These are phyloP conservation scores for Phyllopteryx taeniolatus DNA, from an alignment of 2,113 vertebrate species.

Conservation along the genomic window DNA sequence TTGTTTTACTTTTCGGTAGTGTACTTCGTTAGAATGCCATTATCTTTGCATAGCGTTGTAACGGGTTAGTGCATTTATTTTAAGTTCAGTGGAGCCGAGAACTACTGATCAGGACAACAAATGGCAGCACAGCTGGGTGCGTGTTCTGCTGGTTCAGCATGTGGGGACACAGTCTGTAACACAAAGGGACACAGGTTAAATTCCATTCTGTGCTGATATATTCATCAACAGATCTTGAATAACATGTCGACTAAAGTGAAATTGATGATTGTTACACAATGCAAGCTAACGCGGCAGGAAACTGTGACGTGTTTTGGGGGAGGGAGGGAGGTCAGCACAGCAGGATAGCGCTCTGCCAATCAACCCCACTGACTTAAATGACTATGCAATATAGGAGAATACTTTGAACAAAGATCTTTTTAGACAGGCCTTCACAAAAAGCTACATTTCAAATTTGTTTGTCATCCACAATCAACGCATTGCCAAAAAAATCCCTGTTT, in stretches of 20 bases:
- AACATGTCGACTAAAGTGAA: slow-evolving; percentile 20
- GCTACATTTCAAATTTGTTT: no score
- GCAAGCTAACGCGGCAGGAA: slow-evolving; percentile 6
- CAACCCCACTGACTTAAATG: no score
- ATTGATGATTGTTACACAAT: slow-evolving; percentile 35
- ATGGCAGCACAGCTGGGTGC: background rate
- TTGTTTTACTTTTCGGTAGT: no score
- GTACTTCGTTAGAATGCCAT: no score
- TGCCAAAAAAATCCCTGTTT: background rate
- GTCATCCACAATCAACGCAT: background rate
- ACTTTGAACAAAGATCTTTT: no score
- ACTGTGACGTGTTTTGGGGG: slow-evolving; percentile 11
- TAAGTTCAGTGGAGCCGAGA: background rate
- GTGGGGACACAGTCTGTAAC: slow-evolving; percentile 49
- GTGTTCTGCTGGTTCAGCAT: slow-evolving; percentile 39
- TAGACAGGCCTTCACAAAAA: no score
- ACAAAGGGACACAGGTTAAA: slow-evolving; percentile 37
- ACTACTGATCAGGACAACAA: background rate
- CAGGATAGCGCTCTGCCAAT: background rate
- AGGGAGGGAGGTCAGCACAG: slow-evolving; percentile 1
- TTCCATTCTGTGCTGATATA: slow-evolving; percentile 9
- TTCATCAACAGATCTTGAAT: slow-evolving; percentile 12
- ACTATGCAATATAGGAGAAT: no score
- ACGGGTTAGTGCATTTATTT: background rate
- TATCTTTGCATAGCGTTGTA: no score